These are phyloP conservation scores for Yponomeuta evonymella DNA, from an alignment of 2,888 invertebrate genomes.

Conservation along the genomic window DNA sequence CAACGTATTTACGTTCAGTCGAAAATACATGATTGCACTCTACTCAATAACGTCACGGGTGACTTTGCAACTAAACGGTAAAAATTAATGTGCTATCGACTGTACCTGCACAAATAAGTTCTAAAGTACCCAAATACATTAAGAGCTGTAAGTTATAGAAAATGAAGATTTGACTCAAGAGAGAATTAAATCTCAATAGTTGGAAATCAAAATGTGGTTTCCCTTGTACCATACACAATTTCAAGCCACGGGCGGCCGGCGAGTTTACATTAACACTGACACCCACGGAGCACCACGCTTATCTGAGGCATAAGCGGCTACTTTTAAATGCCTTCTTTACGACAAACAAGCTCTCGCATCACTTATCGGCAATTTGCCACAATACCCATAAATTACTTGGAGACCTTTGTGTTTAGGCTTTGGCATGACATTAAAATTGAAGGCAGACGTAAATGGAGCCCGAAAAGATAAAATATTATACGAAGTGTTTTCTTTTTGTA, in stretches of 20 bases:
- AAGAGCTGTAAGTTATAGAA: no score
- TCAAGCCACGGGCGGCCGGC: conserved; percentile 26
- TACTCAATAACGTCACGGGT: no score
- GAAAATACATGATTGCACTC: no score
- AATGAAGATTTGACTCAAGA: no score
- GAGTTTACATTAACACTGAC: conserved; percentile 42
- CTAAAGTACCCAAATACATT: no score
- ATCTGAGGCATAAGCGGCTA: conserved; percentile 37
- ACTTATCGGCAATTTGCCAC: conserved; percentile 13
- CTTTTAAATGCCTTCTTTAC: conserved; percentile 23
- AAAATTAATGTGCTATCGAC: no score
- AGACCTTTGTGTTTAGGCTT: conserved; percentile 1
- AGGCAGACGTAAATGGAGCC: background rate
- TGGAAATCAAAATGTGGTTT: background rate
- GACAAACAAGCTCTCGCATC: conserved; percentile 12
- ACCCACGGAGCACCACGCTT: conserved; percentile 43
- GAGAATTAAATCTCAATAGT: no score
- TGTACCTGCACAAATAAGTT: no score
- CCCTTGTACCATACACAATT: conserved; percentile 4
- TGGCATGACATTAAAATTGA: background rate
- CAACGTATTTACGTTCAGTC: no score
- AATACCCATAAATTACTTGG: conserved; percentile 7
- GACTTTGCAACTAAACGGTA: no score
- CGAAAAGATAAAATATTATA: background rate
- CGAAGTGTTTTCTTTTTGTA: background rate